Conservation (phyloP, 2,113 vertebrate genomes). For the Odontesthes bonariensis region DNA sequence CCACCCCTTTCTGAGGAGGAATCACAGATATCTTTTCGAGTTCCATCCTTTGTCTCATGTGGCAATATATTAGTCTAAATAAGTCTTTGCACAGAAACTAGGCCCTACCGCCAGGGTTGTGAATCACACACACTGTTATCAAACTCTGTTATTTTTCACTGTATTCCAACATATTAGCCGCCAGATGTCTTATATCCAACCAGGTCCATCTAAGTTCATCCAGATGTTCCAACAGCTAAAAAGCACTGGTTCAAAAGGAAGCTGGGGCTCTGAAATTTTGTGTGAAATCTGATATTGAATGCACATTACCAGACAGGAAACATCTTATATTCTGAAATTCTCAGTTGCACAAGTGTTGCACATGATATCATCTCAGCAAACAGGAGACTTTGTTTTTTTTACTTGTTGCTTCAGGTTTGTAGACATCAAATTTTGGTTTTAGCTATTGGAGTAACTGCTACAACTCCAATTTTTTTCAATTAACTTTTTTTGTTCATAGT, state of each 20-base stretch:
- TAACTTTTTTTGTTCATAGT: neutral
- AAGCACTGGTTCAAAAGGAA: neutral
- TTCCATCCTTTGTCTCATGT: neutral
- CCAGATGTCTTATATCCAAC: neutral
- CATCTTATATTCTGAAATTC: neutral
- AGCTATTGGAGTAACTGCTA: neutral
- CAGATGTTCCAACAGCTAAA: neutral
- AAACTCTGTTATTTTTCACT: neutral
- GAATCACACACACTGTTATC: neutral
- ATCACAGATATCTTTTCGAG: constrained; percentile 18
- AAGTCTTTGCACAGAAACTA: neutral
- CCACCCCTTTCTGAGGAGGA: constrained; percentile 8
- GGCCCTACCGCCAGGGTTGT: neutral
- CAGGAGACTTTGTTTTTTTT: neutral
- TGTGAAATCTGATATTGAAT: neutral
- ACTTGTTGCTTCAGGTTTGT: neutral
- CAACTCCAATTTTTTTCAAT: neutral
- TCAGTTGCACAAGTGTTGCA: neutral
- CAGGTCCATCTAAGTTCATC: neutral
- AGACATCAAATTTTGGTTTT: neutral
- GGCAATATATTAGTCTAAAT: neutral
- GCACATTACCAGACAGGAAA: neutral
- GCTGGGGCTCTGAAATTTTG: neutral
- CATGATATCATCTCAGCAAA: neutral
- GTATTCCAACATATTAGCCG: too few species aligned